Evolutionary conservation across 1,140 invertebrate species (phyloP).

Genomic region (Platorchestia sp.): DNA sequence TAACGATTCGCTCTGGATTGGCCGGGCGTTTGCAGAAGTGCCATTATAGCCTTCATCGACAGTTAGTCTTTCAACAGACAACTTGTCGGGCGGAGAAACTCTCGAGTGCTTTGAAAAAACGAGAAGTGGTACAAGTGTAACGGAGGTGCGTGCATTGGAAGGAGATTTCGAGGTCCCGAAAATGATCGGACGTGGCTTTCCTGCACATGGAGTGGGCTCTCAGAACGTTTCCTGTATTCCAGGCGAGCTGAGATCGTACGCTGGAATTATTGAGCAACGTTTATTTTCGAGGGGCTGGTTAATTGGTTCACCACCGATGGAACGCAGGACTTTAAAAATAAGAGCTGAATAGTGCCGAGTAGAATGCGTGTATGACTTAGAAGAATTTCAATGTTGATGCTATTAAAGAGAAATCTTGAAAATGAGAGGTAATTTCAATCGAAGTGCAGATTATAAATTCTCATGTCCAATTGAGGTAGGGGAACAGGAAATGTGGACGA

Average conservation of each 20-base stretch:
- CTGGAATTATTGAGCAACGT: not conserved
- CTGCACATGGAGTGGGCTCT: not conserved
- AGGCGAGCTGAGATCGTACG: not conserved
- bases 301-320: not conserved
- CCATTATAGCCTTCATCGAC: slow-evolving; percentile 46
- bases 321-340: not conserved
- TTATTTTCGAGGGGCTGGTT: not conserved
- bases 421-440: not conserved
- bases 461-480: not conserved
- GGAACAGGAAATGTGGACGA: not conserved
- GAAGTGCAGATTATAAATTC: not conserved
- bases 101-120: not conserved
- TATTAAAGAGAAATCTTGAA: not conserved
- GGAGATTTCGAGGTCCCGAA: not conserved
- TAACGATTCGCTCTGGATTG: slow-evolving; percentile 49
- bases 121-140: not conserved
- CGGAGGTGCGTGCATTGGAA: not conserved
- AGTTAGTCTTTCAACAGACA: slow-evolving; percentile 40
- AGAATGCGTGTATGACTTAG: not conserved
- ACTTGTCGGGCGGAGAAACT: not conserved
- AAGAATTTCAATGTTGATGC: not conserved
- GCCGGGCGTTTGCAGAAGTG: slow-evolving; percentile 37
- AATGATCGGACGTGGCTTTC: not conserved
- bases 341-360: not conserved
- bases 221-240: not conserved